Evolutionary conservation across 2,888 invertebrate species (phyloP).

Genomic region (Morinoia aosen): DNA sequence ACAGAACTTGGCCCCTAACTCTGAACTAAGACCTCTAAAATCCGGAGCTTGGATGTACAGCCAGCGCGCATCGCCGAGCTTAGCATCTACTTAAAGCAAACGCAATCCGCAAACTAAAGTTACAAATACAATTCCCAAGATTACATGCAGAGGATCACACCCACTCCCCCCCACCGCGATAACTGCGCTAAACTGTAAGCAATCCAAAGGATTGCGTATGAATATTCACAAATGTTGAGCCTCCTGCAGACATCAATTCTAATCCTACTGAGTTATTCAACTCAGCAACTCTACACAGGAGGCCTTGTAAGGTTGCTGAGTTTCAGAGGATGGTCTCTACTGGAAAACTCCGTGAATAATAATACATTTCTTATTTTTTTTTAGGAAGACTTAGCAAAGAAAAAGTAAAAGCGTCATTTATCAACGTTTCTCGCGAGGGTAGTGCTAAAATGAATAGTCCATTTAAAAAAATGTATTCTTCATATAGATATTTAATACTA

Average conservation of each 20-base stretch:
- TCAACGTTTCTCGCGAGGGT: neutral
- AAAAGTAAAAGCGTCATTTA: neutral
- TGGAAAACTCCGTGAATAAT: neutral
- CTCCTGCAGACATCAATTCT: neutral
- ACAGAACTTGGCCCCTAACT: conserved; percentile 43
- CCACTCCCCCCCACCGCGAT: neutral
- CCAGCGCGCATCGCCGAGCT: neutral
- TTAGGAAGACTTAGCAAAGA: neutral
- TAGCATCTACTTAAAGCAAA: conserved; percentile 47
- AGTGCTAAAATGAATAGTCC: neutral
- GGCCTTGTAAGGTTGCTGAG: neutral
- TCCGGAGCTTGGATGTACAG: conserved; percentile 45
- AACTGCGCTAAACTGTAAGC: conserved; percentile 24
- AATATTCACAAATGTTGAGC: conserved; percentile 35
- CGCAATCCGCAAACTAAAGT: neutral
- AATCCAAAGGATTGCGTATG: conserved; percentile 48
- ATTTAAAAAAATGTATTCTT: neutral
- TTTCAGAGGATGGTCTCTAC: neutral
- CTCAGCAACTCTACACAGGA: neutral
- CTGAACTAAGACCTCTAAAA: conserved; percentile 42
- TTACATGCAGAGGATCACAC: neutral
- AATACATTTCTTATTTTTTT: no score
- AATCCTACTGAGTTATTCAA: conserved; percentile 41
- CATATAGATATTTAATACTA: no score
- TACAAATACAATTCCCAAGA: conserved; percentile 19